A percentile compares a stretch with the other conserved stretches of the same genome.
phyloP scores from a whole-genome alignment of 2,888 invertebrate species.

The Enchytraeus crypticus region DNA sequence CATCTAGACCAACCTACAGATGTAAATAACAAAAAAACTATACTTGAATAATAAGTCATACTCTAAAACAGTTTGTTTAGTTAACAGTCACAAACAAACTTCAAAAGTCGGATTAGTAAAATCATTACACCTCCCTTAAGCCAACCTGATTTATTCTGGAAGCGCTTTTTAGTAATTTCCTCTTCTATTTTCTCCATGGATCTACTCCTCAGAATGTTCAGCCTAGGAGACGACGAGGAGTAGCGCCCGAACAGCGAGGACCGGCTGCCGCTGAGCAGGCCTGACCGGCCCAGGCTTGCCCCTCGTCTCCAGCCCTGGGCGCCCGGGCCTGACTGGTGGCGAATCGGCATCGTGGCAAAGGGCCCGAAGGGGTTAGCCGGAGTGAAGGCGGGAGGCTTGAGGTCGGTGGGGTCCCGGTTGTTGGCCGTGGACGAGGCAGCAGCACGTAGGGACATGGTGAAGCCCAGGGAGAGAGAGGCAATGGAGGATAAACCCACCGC shows the following conservation, averaged over 20 bases:
- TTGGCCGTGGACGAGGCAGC: neutral
- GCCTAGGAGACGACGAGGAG: neutral
- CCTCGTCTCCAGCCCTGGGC: neutral
- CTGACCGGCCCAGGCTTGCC: neutral
- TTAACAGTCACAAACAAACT: no score
- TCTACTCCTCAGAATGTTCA: neutral
- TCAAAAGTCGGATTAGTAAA: no score
- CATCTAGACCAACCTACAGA: no score
- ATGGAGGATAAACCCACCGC: conserved; percentile 22
- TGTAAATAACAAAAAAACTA: no score
- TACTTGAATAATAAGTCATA: no score
- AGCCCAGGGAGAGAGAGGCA: conserved; percentile 23
- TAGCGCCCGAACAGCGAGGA: neutral
- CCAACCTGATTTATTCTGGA: neutral
- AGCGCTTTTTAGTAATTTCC: neutral
- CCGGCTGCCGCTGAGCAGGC: neutral
- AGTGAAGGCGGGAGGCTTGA: neutral
- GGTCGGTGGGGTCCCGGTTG: neutral
- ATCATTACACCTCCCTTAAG: no score
- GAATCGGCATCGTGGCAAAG: neutral
- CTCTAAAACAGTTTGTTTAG: neutral
- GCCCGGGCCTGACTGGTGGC: neutral
- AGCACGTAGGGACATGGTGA: conserved; percentile 22
- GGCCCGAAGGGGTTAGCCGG: neutral
- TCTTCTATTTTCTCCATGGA: conserved; percentile 5